A percentile compares a stretch with the other conserved stretches of the same genome.
These are phyloP conservation scores for Propsilocerus akamusi DNA, from an alignment of 1,140 invertebrate genomes.

Conservation along the genomic window DNA sequence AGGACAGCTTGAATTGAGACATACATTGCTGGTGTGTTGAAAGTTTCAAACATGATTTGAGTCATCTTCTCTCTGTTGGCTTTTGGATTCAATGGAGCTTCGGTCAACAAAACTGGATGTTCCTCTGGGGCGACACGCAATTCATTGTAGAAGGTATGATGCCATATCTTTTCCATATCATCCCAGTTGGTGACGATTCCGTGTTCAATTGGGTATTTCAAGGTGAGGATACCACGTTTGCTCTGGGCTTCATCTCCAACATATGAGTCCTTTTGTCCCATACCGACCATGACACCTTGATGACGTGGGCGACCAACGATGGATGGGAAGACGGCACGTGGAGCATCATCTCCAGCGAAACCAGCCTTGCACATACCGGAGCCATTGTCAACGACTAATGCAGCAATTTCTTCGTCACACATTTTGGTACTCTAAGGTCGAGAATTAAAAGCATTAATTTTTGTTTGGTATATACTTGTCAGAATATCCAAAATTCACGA, in stretches of 20 bases:
- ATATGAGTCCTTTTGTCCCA: slow-evolving; percentile 62
- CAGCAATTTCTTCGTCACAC: too few species aligned
- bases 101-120: slow-evolving; percentile 79
- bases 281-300: too few species aligned
- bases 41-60: slow-evolving; percentile 59
- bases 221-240: slow-evolving; percentile 74
- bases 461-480: too few species aligned
- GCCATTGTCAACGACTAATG: too few species aligned
- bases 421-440: too few species aligned
- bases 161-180: slow-evolving; percentile 96
- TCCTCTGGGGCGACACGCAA: slow-evolving; percentile 86
- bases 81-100: slow-evolving; percentile 84
- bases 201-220: slow-evolving; percentile 89
- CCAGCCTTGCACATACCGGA: too few species aligned
- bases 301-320: too few species aligned
- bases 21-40: slow-evolving; percentile 75
- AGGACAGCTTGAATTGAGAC: slow-evolving; percentile 75
- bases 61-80: slow-evolving; percentile 69
- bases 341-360: too few species aligned
- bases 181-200: slow-evolving; percentile 95
- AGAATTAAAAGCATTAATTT: too few species aligned
- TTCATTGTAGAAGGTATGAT: slow-evolving; percentile 91
- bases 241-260: slow-evolving; percentile 86
- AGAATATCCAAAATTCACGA: too few species aligned
- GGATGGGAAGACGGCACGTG: too few species aligned